A percentile compares a stretch with the other conserved stretches of the same genome.
phyloP scores from a whole-genome alignment of 2,113 vertebrate species.

The Corvus hawaiiensis region DNA sequence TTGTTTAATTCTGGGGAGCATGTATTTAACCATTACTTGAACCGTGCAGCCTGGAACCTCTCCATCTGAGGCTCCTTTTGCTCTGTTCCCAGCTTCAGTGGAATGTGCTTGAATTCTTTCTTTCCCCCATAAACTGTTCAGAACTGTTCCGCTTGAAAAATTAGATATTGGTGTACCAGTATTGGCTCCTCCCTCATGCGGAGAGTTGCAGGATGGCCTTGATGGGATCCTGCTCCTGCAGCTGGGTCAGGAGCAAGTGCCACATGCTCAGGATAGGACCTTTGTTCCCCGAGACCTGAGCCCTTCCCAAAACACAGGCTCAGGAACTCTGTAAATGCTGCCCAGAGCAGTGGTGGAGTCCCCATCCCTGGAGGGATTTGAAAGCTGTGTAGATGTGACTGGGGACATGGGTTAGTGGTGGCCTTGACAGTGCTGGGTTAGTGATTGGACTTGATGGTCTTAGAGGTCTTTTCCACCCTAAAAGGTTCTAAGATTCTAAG shows the following conservation, averaged over 20 bases:
- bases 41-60: background rate
- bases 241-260: background rate
- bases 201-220: background rate
- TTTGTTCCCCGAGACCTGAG: background rate
- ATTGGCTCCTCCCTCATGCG: background rate
- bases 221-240: background rate
- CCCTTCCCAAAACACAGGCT: background rate
- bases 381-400: background rate
- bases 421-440: background rate
- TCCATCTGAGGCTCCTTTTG: background rate
- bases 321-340: background rate
- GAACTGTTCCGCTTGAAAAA: background rate
- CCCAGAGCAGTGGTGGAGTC: background rate
- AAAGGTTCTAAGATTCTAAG: background rate
- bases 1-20: background rate
- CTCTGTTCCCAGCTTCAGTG: background rate
- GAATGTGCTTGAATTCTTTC: background rate
- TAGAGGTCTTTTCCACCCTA: background rate
- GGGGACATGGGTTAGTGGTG: background rate
- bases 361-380: background rate
- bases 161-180: background rate
- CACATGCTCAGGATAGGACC: background rate
- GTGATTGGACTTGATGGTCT: background rate
- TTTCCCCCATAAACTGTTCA: background rate
- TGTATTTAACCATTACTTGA: background rate